A percentile compares a stretch with the other conserved stretches of the same genome.
Evolutionary conservation across 2,797 vertebrate species (phyloP).

Genomic region (Spatula clypeata): DNA sequence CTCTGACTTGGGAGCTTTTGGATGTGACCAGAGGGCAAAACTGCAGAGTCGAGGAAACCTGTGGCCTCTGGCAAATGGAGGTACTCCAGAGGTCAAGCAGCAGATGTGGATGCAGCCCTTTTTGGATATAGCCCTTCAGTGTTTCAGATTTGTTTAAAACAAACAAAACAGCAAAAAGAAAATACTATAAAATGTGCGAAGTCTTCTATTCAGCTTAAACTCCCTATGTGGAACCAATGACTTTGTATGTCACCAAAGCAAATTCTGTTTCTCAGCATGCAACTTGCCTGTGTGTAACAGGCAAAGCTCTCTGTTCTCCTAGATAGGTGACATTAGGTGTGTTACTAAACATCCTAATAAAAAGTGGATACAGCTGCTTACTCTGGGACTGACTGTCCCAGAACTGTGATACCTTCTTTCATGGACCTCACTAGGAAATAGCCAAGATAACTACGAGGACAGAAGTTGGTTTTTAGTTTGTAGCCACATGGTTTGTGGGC

Average conservation of each 20-base stretch:
- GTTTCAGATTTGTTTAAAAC: neutral
- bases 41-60: neutral
- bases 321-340: neutral
- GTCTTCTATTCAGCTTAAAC: neutral
- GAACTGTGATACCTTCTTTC: neutral
- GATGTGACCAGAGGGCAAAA: accelerated
- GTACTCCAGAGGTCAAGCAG: neutral
- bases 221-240: neutral
- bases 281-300: neutral
- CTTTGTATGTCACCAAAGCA: neutral
- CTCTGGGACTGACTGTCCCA: neutral
- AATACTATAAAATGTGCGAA: neutral
- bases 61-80: neutral
- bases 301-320: neutral
- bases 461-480: neutral
- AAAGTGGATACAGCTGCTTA: neutral
- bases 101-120: neutral
- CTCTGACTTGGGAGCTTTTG: neutral
- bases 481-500: neutral
- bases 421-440: neutral
- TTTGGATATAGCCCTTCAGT: neutral
- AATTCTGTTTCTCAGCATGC: neutral
- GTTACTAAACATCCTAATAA: neutral
- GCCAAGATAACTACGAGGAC: neutral
- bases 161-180: neutral